A percentile compares a stretch with the other conserved stretches of the same genome.
Conservation (phyloP, 2,888 invertebrate genomes). For the Magallana nippona region DNA sequence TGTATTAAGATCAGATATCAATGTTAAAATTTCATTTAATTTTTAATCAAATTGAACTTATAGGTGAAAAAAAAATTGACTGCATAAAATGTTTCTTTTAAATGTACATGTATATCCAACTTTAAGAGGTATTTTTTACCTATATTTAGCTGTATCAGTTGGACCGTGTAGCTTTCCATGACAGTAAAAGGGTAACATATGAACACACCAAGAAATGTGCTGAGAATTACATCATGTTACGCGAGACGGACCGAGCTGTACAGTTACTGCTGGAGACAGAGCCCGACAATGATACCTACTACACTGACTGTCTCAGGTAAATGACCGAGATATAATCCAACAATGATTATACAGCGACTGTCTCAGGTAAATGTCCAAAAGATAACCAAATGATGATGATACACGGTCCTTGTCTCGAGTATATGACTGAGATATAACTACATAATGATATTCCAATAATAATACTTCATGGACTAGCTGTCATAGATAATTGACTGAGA, state of each 20-base stretch:
- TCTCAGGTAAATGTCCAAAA: not conserved
- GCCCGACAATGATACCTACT: slow-evolving; percentile 81
- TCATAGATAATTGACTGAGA: too few relatives aligned
- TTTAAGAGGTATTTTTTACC: not conserved
- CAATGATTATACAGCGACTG: not conserved
- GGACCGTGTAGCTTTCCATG: slow-evolving; percentile 81
- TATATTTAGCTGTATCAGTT: slow-evolving; percentile 79
- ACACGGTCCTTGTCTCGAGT: too few relatives aligned
- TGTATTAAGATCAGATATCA: not conserved
- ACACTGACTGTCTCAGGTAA: slow-evolving; percentile 82
- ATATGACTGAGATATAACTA: too few relatives aligned
- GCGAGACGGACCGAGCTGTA: slow-evolving; percentile 83
- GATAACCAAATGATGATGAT: too few relatives aligned
- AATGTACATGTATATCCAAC: too few relatives aligned
- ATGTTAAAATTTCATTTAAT: not conserved
- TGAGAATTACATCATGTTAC: slow-evolving; percentile 81
- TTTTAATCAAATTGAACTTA: too few relatives aligned
- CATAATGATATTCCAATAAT: too few relatives aligned
- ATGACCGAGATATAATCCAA: too few relatives aligned
- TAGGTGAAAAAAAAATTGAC: too few relatives aligned
- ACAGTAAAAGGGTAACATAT: slow-evolving; percentile 82
- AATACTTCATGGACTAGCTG: too few relatives aligned
- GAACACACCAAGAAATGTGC: slow-evolving; percentile 81
- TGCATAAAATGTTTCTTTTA: too few relatives aligned
- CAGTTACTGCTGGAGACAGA: slow-evolving; percentile 83